These are phyloP conservation scores for Acanthurus leucopareius DNA, from an alignment of 2,797 vertebrate species.

Conservation along the genomic window DNA sequence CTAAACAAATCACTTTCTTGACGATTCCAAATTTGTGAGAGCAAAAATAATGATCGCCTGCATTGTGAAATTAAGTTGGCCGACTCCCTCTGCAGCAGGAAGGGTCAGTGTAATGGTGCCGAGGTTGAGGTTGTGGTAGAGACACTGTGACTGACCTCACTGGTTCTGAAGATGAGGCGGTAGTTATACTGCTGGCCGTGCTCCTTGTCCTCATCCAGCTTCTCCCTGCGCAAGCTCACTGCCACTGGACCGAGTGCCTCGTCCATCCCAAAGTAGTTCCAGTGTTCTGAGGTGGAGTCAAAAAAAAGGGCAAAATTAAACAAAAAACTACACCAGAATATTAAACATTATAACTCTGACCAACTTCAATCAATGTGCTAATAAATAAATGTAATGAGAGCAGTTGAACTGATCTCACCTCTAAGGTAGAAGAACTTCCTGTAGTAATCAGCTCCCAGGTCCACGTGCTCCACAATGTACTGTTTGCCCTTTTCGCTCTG, in stretches of 20 bases:
- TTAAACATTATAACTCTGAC: not conserved
- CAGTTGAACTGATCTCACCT: slow-evolving; percentile 83
- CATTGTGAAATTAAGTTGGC: not conserved
- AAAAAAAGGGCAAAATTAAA: not conserved
- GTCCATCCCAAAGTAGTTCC: slow-evolving; percentile 98
- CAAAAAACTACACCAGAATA: not conserved
- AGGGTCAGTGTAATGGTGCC: slow-evolving; percentile 6
- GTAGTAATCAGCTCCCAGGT: slow-evolving; percentile 96
- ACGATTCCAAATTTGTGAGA: not conserved
- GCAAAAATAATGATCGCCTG: slow-evolving; percentile 13
- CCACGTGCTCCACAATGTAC: slow-evolving; percentile 96
- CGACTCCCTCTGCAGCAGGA: slow-evolving; percentile 14
- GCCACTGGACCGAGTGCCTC: slow-evolving; percentile 95
- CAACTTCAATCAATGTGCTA: not conserved
- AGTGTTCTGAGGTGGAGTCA: slow-evolving; percentile 88
- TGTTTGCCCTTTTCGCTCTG: slow-evolving; percentile 93
- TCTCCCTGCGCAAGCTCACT: slow-evolving; percentile 95
- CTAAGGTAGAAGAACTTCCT: slow-evolving; percentile 95
- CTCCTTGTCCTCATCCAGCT: slow-evolving; percentile 96
- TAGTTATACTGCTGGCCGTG: slow-evolving; percentile 95
- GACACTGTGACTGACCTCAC: slow-evolving; percentile 89
- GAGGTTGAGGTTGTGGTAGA: slow-evolving; percentile 1
- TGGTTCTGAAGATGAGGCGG: slow-evolving; percentile 95
- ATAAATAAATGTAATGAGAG: not conserved
- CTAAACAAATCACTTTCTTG: slow-evolving; percentile 11